Evolutionary conservation across 2,797 vertebrate species (phyloP), one percentile per base, ranked within the genome.

Genomic region (Silurus lanzhouensis): DNA sequence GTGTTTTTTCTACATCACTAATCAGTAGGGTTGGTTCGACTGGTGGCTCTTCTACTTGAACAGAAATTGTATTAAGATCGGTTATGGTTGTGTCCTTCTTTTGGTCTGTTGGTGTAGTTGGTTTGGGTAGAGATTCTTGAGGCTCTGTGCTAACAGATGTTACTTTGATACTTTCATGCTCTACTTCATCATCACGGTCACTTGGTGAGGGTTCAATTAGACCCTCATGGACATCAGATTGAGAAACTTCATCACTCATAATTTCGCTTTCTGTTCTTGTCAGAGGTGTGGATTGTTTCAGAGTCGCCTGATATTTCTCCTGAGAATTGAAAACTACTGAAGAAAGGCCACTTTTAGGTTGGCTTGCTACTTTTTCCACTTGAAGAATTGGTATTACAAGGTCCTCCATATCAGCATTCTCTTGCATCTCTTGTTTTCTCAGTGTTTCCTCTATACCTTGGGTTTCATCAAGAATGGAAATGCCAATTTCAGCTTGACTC

Each of bases 161-260:
- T 57, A 71, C 10, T 22, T 83, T 68, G n/a, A 78, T 67, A 80
- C 10, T 22, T 81, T 74, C 66, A 31, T 44, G 79, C 38, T 86
- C 85, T 75, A 46, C n/a, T 81, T 38, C 22, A 1, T 20, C 67
- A 27, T 72, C 55, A 27, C 38, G 77, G 55, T 12, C 79, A n/a
- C 77, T 77, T 25, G 78, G 10, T 67, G 68, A 19, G 81, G 84
- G 75, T 87, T 86, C 64, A 27, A 79, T 55, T 20, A 75, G 13
- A 19, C 20, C 52, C 1, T 67, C 86, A 15, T 86, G 46, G 27
- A 27, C 3, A 8, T 74, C 46, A 55, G n/a, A 20, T 8, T 27
- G 46, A 20, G 68, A 71, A 52, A 31, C 6, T 60, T 83, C 31
- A 48, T 71, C 13, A 31, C 31, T 83, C 57, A 70, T 48, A 13